phyloP scores from a whole-genome alignment of 2,113 vertebrate species.

The Galbula dea region DNA sequence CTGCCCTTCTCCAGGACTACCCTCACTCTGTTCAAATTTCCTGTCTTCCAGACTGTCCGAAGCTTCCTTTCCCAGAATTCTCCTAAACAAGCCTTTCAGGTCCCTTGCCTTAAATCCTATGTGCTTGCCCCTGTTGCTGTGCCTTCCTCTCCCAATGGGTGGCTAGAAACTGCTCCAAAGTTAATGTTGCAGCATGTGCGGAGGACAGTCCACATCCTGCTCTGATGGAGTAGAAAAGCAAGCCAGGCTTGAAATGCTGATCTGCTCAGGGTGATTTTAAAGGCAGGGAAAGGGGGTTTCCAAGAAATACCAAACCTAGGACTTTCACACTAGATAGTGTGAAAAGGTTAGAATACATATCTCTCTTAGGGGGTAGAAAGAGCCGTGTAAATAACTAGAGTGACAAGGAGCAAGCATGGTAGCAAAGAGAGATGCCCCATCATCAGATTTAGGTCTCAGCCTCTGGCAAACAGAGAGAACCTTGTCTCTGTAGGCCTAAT shows the following conservation, averaged over 20 bases:
- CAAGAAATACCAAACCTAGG: not conserved
- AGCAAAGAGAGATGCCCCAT: not conserved
- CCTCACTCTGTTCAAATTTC: not conserved
- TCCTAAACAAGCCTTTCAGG: not conserved
- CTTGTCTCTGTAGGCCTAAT: not conserved
- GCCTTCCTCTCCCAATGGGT: not conserved
- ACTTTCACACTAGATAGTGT: not conserved
- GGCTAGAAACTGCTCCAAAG: not conserved
- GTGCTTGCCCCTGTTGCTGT: not conserved
- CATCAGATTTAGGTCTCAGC: not conserved
- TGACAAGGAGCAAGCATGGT: not conserved
- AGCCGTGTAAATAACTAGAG: not conserved
- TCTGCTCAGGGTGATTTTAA: not conserved
- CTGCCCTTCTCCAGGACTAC: not conserved
- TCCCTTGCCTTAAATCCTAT: not conserved
- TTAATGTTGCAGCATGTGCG: not conserved
- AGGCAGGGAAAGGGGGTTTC: not conserved
- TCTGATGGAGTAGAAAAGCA: not conserved
- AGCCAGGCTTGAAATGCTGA: not conserved
- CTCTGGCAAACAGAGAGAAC: not conserved
- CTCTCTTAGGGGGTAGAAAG: not conserved
- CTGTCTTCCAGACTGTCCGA: not conserved
- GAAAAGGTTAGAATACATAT: not conserved
- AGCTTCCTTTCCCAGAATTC: not conserved
- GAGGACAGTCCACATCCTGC: not conserved